phyloP scores from a whole-genome alignment of 2,888 invertebrate genomes.

The Malthinus seriepunctatus region DNA sequence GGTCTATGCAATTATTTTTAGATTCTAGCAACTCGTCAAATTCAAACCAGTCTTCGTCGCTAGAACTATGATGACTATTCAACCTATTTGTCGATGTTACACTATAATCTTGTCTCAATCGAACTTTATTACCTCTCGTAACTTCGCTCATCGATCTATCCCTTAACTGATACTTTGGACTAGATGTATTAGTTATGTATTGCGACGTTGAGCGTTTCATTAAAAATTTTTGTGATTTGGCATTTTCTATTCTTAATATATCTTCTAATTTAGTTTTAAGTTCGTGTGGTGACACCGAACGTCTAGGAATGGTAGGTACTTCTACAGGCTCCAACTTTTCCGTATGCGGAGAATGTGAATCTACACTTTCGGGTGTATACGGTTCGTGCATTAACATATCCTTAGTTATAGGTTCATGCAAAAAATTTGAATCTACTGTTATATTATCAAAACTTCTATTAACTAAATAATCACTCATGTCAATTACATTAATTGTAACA shows the following conservation, averaged over 20 bases:
- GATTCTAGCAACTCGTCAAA: constrained; percentile 42
- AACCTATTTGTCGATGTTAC: constrained; percentile 42
- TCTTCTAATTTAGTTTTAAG: constrained; percentile 65
- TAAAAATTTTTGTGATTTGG: constrained; percentile 34
- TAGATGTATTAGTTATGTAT: constrained; percentile 29
- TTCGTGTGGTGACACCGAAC: constrained; percentile 64
- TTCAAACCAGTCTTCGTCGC: constrained; percentile 57
- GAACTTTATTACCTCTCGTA: constrained; percentile 35
- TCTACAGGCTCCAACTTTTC: constrained; percentile 52
- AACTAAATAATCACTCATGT: constrained; percentile 48
- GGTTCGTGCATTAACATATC: constrained; percentile 63
- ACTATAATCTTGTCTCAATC: constrained; percentile 37
- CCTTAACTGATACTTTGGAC: constrained; percentile 30
- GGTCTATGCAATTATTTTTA: constrained; percentile 15
- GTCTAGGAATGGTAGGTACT: constrained; percentile 26
- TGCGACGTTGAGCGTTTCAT: constrained; percentile 45
- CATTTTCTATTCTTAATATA: constrained; percentile 46
- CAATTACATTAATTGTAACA: constrained; percentile 52
- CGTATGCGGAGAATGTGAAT: constrained; percentile 72
- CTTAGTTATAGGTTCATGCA: constrained; percentile 59
- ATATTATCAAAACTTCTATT: constrained; percentile 44
- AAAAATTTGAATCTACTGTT: constrained; percentile 52
- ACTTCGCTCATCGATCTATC: constrained; percentile 47
- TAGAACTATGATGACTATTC: constrained; percentile 55
- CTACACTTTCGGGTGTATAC: constrained; percentile 82